Evolutionary conservation across 2,113 vertebrate genomes (phyloP).

Genomic region (Rutilus rutilus): DNA sequence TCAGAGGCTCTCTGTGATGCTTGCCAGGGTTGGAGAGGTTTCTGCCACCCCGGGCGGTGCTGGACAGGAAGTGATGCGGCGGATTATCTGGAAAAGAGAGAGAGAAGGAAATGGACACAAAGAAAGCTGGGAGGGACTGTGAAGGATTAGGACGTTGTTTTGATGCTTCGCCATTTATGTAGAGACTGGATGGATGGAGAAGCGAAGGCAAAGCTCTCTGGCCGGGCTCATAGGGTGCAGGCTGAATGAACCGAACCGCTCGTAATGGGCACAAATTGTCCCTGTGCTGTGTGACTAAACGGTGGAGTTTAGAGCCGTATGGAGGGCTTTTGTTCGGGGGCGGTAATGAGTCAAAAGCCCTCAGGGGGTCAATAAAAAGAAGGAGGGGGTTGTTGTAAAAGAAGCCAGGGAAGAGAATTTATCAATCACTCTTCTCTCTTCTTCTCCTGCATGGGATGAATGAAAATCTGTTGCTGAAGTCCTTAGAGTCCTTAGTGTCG

Average conservation of each 20-base stretch:
- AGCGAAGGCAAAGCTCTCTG: conserved; percentile 39
- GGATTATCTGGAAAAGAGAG: conserved; percentile 53
- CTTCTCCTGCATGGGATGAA: conserved; percentile 50
- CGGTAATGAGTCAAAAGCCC: conserved; percentile 58
- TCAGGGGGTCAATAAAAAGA: conserved; percentile 57
- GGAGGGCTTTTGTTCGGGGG: conserved; percentile 45
- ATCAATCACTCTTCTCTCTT: conserved; percentile 57
- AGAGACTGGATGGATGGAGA: conserved; percentile 44
- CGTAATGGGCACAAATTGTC: conserved; percentile 50
- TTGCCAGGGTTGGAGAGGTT: conserved; percentile 30
- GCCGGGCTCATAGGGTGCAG: conserved; percentile 32
- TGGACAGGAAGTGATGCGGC: conserved; percentile 58
- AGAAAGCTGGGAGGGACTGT: conserved; percentile 48
- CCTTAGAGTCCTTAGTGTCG: conserved; percentile 46
- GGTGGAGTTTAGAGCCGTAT: conserved; percentile 47
- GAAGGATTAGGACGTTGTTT: conserved; percentile 61
- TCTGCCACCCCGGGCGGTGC: conserved; percentile 16
- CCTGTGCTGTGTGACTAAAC: conserved; percentile 53
- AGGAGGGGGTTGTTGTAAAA: conserved; percentile 49
- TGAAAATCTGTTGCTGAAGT: conserved; percentile 54
- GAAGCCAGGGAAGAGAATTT: conserved; percentile 54
- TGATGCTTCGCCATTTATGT: conserved; percentile 52
- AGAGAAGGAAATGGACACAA: conserved; percentile 51
- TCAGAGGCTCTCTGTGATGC: conserved; percentile 36
- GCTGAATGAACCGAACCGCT: conserved; percentile 40